Base-by-base conservation (phyloP, 2,888 invertebrate genomes). In the Dryadula phaetusa region DNA sequence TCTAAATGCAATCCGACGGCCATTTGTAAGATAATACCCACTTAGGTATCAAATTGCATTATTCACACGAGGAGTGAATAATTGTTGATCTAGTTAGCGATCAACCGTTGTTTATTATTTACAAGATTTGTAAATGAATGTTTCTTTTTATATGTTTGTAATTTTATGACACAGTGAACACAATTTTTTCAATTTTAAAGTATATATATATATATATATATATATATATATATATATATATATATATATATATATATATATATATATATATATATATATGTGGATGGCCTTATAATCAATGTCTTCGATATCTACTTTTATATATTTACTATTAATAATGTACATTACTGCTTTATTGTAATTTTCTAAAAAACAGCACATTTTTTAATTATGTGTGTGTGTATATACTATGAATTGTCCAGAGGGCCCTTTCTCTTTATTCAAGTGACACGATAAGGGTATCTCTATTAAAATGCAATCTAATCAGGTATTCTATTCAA, bases 401-500 rank as follows among this genome's bases (percentile, higher is more conserved):
- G n/a, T n/a, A n/a, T n/a, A 8, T 54, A 22, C 22, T 56, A 22
- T 37, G 12, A 56, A 56, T 22, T n/a, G 10, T 22, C 22, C 37
- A 25, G 16, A 56, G 49, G 28, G 25, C 32, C 66, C 65, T 69
- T 66, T 70, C 69, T 66, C 70, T 54, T 63, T 62, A 66, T 64
- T 66, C 52, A 64, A 60, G 54, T 63, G 37, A 32, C 37, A 22
- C 32, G 49, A 63, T 61, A 70, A 49, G 62, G 64, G 49, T 52
- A 20, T 65, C 61, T 56, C 42, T 66, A 65, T 70, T 70, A 69
- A 68, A 70, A 69, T 63, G 37, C 54, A 69, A 65, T 70, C 69
- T 44, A 66, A 70, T 64, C 66, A 62, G 53, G 67, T 64, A 71
- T 71, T 71, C 71, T 62, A 69, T 71, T 64, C 60, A 67, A 65